Percentiles rank a stretch among this genome's conserved stretches.
Evolutionary conservation across 92 coral and sea anemone species (phyloP).

Genomic region (Umimayanthus chanpuru): DNA sequence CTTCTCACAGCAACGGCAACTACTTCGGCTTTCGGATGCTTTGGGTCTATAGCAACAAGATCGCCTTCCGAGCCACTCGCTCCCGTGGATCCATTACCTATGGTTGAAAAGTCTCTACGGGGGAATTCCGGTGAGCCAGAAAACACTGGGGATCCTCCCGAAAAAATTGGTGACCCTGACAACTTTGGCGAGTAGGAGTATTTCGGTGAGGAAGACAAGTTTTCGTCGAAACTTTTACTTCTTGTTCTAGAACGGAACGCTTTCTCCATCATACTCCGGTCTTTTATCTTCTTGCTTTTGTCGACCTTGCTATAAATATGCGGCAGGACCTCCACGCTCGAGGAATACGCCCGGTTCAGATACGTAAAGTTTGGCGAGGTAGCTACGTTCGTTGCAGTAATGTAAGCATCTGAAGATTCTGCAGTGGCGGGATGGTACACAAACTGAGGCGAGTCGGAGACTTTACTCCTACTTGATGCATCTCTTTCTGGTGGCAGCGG

Average conservation of each 20-base stretch:
- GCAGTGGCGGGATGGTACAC: background rate
- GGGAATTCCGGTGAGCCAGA: conserved; percentile 29
- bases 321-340: conserved; percentile 85
- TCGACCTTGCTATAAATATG: conserved; percentile 79
- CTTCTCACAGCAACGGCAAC: conserved; percentile 28
- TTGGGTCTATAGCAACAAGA: conserved; percentile 32
- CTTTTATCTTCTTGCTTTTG: conserved; percentile 70
- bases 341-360: conserved; percentile 75
- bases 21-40: conserved; percentile 8
- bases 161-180: conserved; percentile 35
- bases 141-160: conserved; percentile 34
- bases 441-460: conserved; percentile 28
- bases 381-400: conserved; percentile 40
- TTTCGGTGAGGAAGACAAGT: conserved; percentile 56
- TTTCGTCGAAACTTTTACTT: conserved; percentile 67
- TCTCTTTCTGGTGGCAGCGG: conserved; percentile 26
- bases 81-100: background rate
- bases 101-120: conserved; percentile 12
- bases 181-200: conserved; percentile 39
- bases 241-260: conserved; percentile 46
- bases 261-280: conserved; percentile 55
- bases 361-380: conserved; percentile 81
- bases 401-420: conserved; percentile 12
- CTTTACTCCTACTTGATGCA: conserved; percentile 32
- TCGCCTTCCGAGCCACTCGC: conserved; percentile 25